Evolutionary conservation across 1,140 invertebrate genomes (phyloP).

Genomic region (Bursaphelenchus mucronatus): DNA sequence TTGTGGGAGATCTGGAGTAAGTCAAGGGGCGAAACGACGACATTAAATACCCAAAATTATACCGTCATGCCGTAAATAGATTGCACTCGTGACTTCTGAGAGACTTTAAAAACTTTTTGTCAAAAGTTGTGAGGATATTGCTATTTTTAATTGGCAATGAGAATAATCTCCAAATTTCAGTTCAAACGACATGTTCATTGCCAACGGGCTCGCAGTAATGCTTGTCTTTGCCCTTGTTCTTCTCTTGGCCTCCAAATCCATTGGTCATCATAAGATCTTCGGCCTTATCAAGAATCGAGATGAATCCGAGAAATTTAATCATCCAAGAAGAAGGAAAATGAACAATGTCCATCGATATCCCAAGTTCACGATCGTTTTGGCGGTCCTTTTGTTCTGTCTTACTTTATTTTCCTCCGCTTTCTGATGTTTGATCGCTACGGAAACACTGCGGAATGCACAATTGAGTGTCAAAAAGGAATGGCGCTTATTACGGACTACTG

Average conservation of each 20-base stretch:
- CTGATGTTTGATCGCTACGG: slow-evolving; percentile 20
- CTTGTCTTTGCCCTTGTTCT: slow-evolving; percentile 30
- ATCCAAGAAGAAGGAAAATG: neutral
- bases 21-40: neutral
- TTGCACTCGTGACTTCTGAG: too few species aligned
- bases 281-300: neutral
- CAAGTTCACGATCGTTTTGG: slow-evolving; percentile 43
- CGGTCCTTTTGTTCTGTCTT: slow-evolving; percentile 36
- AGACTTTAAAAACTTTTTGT: too few species aligned
- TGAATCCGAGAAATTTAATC: slow-evolving; percentile 7
- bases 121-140: too few species aligned
- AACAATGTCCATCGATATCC: slow-evolving; percentile 27
- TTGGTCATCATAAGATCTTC: neutral
- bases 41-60: too few species aligned
- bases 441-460: neutral
- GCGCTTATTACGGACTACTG: slow-evolving; percentile 11
- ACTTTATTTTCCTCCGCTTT: slow-evolving; percentile 48
- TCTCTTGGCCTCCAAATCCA: slow-evolving; percentile 15
- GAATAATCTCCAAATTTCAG: too few species aligned
- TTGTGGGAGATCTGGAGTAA: slow-evolving; percentile 33
- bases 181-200: slow-evolving; percentile 14
- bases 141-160: too few species aligned
- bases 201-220: slow-evolving; percentile 26
- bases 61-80: too few species aligned
- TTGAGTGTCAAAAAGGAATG: slow-evolving; percentile 19